phyloP scores from a whole-genome alignment of 2,888 invertebrate genomes.

The Hipparchia sbordonii region DNA sequence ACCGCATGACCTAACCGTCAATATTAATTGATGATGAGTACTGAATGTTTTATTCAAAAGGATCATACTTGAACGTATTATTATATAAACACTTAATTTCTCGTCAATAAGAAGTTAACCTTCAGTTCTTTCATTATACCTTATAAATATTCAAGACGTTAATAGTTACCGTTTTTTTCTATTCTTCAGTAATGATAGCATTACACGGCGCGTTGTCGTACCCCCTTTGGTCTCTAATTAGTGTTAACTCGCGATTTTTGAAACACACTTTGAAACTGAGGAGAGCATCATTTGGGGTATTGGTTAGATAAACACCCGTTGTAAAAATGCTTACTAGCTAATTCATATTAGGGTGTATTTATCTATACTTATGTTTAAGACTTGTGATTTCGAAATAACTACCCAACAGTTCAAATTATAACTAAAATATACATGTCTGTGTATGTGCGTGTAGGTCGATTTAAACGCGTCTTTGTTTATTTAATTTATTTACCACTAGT shows the following conservation, averaged over 20 bases:
- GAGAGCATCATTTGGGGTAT: too few relatives aligned
- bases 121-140: background rate
- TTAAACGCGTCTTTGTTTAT: too few relatives aligned
- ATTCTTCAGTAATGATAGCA: background rate
- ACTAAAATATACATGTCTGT: too few relatives aligned
- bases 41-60: background rate
- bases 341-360: too few relatives aligned
- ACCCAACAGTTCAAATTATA: too few relatives aligned
- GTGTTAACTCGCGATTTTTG: background rate
- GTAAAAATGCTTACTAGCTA: too few relatives aligned
- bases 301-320: too few relatives aligned
- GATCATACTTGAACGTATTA: background rate
- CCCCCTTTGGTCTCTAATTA: background rate
- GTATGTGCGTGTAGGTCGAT: too few relatives aligned
- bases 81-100: slow-evolving; percentile 6
- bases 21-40: background rate
- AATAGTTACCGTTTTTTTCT: background rate
- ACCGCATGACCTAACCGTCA: too few relatives aligned
- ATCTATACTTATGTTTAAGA: too few relatives aligned
- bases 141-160: slow-evolving; percentile 1
- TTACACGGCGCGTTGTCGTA: background rate
- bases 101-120: background rate
- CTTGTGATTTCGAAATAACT: too few relatives aligned
- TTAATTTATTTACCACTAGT: too few relatives aligned
- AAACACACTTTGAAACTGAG: background rate